A percentile compares a stretch with the other conserved stretches of the same genome.
Conservation (phyloP, 2,888 invertebrate species). For the Dicycla oo region DNA sequence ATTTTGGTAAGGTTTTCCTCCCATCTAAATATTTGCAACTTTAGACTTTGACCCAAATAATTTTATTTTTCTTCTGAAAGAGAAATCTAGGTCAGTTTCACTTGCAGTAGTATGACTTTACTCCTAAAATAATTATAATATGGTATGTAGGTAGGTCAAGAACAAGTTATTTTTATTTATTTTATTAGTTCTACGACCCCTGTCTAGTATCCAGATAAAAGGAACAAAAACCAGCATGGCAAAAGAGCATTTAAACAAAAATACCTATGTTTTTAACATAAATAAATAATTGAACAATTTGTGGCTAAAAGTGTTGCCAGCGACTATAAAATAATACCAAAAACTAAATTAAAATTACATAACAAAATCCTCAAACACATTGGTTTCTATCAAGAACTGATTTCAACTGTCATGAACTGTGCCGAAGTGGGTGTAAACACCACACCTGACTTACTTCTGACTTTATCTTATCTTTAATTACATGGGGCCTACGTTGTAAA, state of each 20-base stretch:
- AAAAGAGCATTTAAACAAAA: background rate
- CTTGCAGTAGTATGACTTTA: background rate
- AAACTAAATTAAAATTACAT: background rate
- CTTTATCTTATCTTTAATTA: slow-evolving; percentile 65
- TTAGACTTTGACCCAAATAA: background rate
- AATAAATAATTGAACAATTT: background rate
- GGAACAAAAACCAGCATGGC: background rate
- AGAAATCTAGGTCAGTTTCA: background rate
- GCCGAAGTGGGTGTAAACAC: slow-evolving; percentile 38
- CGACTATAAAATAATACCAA: background rate
- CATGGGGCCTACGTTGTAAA: slow-evolving; percentile 45
- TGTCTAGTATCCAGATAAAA: background rate
- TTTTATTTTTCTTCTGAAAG: background rate
- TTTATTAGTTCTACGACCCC: background rate
- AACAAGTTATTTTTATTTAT: background rate
- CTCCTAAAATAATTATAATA: background rate
- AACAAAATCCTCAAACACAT: background rate
- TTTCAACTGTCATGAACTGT: slow-evolving; percentile 35
- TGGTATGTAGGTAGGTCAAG: background rate
- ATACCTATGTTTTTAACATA: background rate
- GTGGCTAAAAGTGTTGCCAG: background rate
- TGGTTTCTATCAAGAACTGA: slow-evolving; percentile 16
- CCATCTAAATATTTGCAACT: background rate
- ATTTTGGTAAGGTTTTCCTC: too few species aligned
- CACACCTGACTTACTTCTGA: slow-evolving; percentile 52